These are phyloP conservation scores for Pseudomyrmex gracilis DNA, from an alignment of 1,140 invertebrate genomes.

Conservation along the genomic window DNA sequence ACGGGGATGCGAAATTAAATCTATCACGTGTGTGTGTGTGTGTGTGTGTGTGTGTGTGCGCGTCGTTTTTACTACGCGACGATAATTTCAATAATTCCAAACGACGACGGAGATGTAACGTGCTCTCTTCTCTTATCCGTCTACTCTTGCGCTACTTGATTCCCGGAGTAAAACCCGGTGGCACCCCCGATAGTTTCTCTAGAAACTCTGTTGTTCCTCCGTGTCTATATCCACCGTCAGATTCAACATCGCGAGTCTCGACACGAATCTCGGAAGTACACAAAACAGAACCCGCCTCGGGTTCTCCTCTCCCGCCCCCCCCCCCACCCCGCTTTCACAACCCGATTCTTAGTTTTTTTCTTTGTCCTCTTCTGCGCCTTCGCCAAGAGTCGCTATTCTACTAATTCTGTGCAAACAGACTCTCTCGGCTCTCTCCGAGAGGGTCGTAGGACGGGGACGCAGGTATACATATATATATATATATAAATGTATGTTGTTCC, in stretches of 20 bases:
- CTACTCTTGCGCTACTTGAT: not conserved
- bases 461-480: conserved; percentile 69
- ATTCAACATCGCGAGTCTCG: conserved; percentile 27
- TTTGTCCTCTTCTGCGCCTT: conserved; percentile 8
- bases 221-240: not conserved
- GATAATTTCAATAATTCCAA: not conserved
- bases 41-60: not conserved
- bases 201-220: not conserved
- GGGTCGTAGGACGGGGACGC: conserved; percentile 60
- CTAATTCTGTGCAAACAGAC: conserved; percentile 81
- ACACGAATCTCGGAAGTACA: conserved; percentile 52
- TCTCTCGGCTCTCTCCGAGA: conserved; percentile 53
- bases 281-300: conserved; percentile 29
- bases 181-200: not conserved
- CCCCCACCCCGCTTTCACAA: not conserved
- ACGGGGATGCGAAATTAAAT: conserved; percentile 4
- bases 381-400: conserved; percentile 73
- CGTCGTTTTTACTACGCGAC: not conserved
- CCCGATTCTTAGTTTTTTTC: conserved; percentile 30
- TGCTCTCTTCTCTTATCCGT: not conserved
- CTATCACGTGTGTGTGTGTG: not conserved
- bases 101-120: too few species aligned
- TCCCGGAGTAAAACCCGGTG: not conserved
- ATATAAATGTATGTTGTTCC: conserved; percentile 73
- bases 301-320: not conserved